These are phyloP conservation scores for Drosophila nigromelanica DNA, from an alignment of 1,140 invertebrate genomes.

Conservation along the genomic window DNA sequence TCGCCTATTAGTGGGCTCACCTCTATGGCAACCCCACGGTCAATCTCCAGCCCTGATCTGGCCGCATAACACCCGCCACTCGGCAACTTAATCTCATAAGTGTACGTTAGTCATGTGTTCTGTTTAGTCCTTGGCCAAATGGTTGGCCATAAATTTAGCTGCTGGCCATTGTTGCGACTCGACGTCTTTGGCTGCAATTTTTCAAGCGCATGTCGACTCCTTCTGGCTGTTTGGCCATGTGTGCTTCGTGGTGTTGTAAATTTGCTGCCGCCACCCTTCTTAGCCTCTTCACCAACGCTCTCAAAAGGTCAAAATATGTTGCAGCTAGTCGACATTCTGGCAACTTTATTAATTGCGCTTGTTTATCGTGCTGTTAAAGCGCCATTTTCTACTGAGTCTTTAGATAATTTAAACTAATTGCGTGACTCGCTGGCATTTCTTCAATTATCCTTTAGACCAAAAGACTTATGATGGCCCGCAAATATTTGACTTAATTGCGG, in stretches of 20 bases:
- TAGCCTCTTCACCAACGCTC: background rate
- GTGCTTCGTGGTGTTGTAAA: constrained; percentile 54
- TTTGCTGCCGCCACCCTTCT: constrained; percentile 23
- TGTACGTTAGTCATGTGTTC: constrained; percentile 77
- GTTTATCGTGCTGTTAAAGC: constrained; percentile 73
- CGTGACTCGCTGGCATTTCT: constrained; percentile 68
- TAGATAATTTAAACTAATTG: constrained; percentile 75
- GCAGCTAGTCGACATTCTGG: constrained; percentile 40
- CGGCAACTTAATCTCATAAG: constrained; percentile 69
- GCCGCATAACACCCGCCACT: constrained; percentile 5
- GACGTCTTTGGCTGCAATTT: constrained; percentile 62
- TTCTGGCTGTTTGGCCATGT: constrained; percentile 32
- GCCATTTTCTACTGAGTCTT: constrained; percentile 17
- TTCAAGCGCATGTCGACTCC: constrained; percentile 58
- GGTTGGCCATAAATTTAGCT: constrained; percentile 70
- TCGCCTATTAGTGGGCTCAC: constrained; percentile 49
- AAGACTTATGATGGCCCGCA: constrained; percentile 64
- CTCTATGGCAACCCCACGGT: constrained; percentile 32
- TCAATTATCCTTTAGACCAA: constrained; percentile 34
- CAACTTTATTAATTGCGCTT: constrained; percentile 78
- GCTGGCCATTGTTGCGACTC: constrained; percentile 59
- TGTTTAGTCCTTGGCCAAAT: constrained; percentile 63
- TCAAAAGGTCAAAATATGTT: constrained; percentile 63
- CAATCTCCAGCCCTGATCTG: background rate
- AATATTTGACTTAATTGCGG: constrained; percentile 68